Percentiles rank a stretch among this genome's conserved stretches.
These are phyloP conservation scores for Harpagoxenus sublaevis DNA, from an alignment of 2,888 invertebrate species.

Conservation along the genomic window DNA sequence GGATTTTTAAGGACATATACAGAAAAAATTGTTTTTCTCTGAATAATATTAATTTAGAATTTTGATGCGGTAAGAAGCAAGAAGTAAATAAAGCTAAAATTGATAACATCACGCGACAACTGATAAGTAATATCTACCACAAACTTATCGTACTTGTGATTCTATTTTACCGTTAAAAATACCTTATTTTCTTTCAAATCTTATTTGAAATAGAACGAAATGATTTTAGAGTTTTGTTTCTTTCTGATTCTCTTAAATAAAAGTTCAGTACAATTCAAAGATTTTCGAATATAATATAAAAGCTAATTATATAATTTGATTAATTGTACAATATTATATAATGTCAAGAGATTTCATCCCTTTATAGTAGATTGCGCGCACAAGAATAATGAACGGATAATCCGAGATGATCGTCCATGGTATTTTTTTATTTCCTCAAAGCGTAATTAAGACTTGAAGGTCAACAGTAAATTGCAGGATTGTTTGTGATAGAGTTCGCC, in stretches of 20 bases:
- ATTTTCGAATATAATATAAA: background rate
- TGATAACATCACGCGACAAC: background rate
- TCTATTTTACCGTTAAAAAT: background rate
- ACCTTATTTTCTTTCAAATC: background rate
- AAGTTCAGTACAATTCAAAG: background rate
- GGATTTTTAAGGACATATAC: background rate
- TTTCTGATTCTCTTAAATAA: background rate
- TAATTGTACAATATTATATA: background rate
- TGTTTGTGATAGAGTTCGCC: conserved; percentile 10
- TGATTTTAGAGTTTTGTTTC: background rate
- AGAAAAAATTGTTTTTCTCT: background rate
- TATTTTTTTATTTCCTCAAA: background rate
- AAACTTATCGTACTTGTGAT: background rate
- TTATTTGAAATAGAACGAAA: background rate
- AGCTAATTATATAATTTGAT: background rate
- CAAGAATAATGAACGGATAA: conserved; percentile 5
- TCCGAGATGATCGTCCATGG: background rate
- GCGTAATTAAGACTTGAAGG: conserved; percentile 20
- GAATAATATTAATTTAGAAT: background rate
- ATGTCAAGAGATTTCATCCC: background rate
- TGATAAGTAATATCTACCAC: background rate
- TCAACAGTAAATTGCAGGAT: conserved; percentile 24
- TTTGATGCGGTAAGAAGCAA: background rate
- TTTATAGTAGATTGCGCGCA: background rate
- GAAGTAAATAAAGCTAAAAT: background rate